Conservation (phyloP, 2,113 vertebrate genomes). For the Procavia capensis region DNA sequence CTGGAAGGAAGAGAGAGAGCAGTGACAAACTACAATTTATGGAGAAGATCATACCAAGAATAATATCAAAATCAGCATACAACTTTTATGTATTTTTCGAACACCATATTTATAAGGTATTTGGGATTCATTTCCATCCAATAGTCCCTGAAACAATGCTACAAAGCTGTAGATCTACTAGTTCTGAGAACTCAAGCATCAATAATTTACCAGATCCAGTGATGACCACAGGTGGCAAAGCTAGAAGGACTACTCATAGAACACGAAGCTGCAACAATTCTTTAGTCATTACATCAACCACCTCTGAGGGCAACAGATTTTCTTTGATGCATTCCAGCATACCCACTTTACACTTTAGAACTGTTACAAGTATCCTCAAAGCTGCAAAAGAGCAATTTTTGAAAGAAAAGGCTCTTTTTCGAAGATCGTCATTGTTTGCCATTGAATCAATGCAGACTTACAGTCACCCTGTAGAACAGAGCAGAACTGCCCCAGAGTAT, state of each 20-base stretch:
- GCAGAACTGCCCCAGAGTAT: no score
- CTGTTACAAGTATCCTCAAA: conserved; percentile 2
- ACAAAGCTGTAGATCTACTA: not conserved
- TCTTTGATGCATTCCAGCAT: not conserved
- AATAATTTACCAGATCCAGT: not conserved
- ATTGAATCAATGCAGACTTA: not conserved
- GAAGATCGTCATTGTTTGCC: not conserved
- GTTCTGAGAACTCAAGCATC: not conserved
- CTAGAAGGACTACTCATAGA: not conserved
- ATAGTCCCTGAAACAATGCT: not conserved
- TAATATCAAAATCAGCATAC: conserved; percentile 6
- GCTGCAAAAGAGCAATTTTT: not conserved
- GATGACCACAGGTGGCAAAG: not conserved
- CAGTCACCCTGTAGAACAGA: not conserved
- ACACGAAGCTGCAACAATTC: not conserved
- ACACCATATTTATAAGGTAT: not conserved
- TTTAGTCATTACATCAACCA: not conserved
- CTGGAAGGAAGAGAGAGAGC: conserved; percentile 24
- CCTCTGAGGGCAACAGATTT: not conserved
- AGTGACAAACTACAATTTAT: not conserved
- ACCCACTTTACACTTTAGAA: not conserved
- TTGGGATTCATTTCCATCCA: not conserved
- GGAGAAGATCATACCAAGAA: not conserved
- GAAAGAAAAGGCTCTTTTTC: not conserved
- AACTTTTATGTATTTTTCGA: not conserved